Evolutionary conservation across 2,113 vertebrate genomes (phyloP).

Genomic region (Podiceps cristatus): DNA sequence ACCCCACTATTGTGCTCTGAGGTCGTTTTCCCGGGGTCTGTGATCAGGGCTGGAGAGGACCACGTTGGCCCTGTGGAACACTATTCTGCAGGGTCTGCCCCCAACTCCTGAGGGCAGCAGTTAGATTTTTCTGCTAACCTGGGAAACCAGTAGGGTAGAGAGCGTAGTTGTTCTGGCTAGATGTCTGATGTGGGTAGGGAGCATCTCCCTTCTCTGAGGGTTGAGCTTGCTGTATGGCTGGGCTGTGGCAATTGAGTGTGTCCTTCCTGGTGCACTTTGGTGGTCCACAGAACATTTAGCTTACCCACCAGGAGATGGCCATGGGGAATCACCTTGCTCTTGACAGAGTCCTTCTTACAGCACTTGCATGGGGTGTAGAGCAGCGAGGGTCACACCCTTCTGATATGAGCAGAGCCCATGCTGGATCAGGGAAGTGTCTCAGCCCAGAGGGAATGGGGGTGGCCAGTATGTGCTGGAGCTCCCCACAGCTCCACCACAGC

Average conservation of each 20-base stretch:
- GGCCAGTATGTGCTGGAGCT: background rate
- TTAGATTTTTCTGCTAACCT: background rate
- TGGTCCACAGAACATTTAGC: background rate
- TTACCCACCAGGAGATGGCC: background rate
- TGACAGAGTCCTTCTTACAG: background rate
- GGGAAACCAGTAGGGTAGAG: background rate
- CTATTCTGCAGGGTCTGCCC: background rate
- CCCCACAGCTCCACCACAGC: background rate
- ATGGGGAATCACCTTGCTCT: background rate
- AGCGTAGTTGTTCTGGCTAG: background rate
- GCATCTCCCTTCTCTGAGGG: background rate
- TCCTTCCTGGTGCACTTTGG: background rate
- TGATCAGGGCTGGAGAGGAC: background rate
- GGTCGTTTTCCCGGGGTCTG: background rate
- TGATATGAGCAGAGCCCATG: background rate
- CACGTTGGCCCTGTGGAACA: background rate
- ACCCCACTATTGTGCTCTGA: background rate
- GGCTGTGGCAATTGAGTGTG: background rate
- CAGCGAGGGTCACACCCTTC: background rate
- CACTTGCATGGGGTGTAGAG: background rate
- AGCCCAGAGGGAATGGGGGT: background rate
- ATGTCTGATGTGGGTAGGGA: background rate
- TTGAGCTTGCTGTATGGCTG: background rate
- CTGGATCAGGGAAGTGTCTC: rapidly evolving
- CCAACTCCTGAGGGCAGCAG: rapidly evolving